Evolutionary conservation across 2,797 vertebrate species (phyloP).

Genomic region (Rhinatrema bivittatum): DNA sequence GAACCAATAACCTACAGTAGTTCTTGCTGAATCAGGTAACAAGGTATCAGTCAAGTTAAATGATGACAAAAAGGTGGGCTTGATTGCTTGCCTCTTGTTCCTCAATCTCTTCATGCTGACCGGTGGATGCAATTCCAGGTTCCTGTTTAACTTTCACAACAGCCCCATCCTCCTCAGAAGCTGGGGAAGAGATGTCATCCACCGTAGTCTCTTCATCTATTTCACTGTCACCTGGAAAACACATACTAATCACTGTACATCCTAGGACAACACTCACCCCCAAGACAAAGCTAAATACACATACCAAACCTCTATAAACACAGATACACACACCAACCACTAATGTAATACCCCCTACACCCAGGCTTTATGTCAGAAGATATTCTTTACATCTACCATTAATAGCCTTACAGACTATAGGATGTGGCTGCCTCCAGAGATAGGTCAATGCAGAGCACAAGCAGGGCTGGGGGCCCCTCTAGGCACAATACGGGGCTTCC

Average conservation of each 20-base stretch:
- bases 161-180: constrained; percentile 58
- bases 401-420: not conserved
- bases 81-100: not conserved
- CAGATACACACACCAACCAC: constrained; percentile 11
- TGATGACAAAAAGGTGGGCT: too few relatives aligned
- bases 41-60: too few relatives aligned
- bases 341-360: not conserved
- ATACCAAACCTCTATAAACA: not conserved
- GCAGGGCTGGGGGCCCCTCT: not conserved
- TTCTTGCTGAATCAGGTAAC: too few relatives aligned
- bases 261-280: not conserved
- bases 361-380: not conserved
- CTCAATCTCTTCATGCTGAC: not conserved
- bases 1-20: too few relatives aligned
- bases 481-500: not conserved
- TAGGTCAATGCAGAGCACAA: too few relatives aligned
- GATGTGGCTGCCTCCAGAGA: not conserved
- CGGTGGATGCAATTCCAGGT: not conserved
- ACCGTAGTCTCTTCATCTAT: constrained; percentile 60
- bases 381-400: too few relatives aligned
- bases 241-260: constrained; percentile 7
- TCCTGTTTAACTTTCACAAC: constrained; percentile 50
- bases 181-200: constrained; percentile 64
- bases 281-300: not conserved
- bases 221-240: constrained; percentile 60